Conservation (phyloP, 2,113 vertebrate genomes). For the Amblyopsis rosae region DNA sequence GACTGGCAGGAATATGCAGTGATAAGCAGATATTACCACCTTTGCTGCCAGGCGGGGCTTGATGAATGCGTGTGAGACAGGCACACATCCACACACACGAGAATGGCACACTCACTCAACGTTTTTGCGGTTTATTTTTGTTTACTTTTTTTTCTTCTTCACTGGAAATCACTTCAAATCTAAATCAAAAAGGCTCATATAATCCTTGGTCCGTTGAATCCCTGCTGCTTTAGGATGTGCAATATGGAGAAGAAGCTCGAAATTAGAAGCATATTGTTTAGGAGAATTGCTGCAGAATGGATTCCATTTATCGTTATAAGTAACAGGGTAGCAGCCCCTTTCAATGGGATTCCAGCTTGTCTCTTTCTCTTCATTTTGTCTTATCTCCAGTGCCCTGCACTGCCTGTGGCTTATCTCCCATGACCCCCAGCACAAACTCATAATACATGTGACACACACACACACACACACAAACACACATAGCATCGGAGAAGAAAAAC, state of each 20-base stretch:
- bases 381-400: slow-evolving; percentile 17
- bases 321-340: neutral
- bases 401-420: slow-evolving; percentile 1
- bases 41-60: slow-evolving; percentile 33
- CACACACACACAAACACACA: slow-evolving; percentile 7
- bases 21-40: slow-evolving; percentile 57
- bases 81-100: slow-evolving; percentile 17
- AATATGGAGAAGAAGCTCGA: slow-evolving; percentile 29
- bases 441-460: slow-evolving; percentile 6
- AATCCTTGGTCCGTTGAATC: slow-evolving; percentile 26
- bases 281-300: slow-evolving; percentile 5
- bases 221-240: slow-evolving; percentile 22
- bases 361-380: slow-evolving; percentile 8
- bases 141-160: neutral
- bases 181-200: slow-evolving; percentile 30
- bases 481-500: neutral
- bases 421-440: slow-evolving; percentile 13
- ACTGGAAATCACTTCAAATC: slow-evolving; percentile 24
- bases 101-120: slow-evolving; percentile 11
- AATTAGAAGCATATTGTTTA: slow-evolving; percentile 29
- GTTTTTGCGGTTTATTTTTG: slow-evolving; percentile 9
- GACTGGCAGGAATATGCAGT: slow-evolving; percentile 32
- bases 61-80: slow-evolving; percentile 38
- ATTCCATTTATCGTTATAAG: slow-evolving; percentile 27
- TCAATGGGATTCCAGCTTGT: neutral